Evolutionary conservation across 2,888 invertebrate species (phyloP), one percentile per base, ranked within the genome.

Genomic region (Tethea ocularis): DNA sequence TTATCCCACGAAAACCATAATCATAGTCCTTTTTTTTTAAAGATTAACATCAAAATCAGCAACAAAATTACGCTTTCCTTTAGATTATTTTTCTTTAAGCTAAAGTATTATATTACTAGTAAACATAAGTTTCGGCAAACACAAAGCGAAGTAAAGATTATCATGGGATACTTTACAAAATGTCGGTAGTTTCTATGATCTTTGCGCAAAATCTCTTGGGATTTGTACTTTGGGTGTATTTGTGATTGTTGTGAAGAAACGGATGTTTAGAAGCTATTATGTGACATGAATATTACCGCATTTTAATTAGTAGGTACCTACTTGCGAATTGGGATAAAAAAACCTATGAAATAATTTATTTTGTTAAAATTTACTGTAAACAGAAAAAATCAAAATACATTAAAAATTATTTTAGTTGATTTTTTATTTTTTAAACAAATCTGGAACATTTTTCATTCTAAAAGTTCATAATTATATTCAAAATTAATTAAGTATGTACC

Each of bases 151-250:
- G 56, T 57, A 54, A 36, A 61, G 51, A 55, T 57, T 51, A 56
- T 24, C 23, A 29, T 52, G 41, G 56, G 23, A 55, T 20, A 13
- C 51, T 17, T 56, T 38, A 33, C 33, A 13, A 33, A 33, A 51
- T 61, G 6, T 58, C 77, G 76, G 75, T 60, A 24, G 15, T 10
- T 33, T 36, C 20, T 33, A 33, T 33, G 54, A 57, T 56, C 77
- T 77, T 83, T 82, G 79, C 80, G 84, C 71, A 81, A 84, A 77
- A 85, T 83, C 77, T 75, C 59, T 74, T 65, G 80, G 76, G 80
- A 81, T 74, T 69, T 72, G 71, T 71, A 64, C 72, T 69, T 63
- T 63, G 53, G 71, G 69, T 64, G 71, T 65, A 65, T 62, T 58
- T 33, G 2, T 29, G 13, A 13, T 13, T 63, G 57, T 17, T 46